Evolutionary conservation across 2,113 vertebrate genomes (phyloP).

Genomic region (Ranitomeya variabilis): DNA sequence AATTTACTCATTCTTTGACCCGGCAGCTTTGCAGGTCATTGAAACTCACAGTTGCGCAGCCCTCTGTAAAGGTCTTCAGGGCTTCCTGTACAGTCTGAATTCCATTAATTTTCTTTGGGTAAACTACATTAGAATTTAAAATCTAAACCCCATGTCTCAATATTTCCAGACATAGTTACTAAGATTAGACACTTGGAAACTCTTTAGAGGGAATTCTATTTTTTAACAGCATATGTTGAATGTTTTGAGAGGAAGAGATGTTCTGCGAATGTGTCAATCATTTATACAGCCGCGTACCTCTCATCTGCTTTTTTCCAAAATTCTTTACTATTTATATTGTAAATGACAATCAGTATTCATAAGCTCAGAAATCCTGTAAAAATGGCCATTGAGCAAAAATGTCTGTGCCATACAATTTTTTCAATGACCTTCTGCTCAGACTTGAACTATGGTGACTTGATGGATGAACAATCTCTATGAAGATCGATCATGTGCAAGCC

Average conservation of each 20-base stretch:
- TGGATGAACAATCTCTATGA: no score
- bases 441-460: no score
- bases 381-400: not conserved
- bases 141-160: not conserved
- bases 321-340: not conserved
- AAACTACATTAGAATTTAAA: slow-evolving; percentile 40
- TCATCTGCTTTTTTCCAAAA: not conserved
- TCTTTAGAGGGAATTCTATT: slow-evolving; percentile 7
- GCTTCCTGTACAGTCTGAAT: slow-evolving; percentile 23
- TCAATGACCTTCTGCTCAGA: no score
- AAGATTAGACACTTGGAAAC: slow-evolving; percentile 46
- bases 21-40: slow-evolving; percentile 16
- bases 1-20: slow-evolving; percentile 13
- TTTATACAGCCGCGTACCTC: not conserved
- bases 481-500: no score
- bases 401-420: not conserved
- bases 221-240: slow-evolving; percentile 46
- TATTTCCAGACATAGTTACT: slow-evolving; percentile 40
- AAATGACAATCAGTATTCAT: not conserved
- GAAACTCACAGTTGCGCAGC: not conserved
- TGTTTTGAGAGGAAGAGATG: slow-evolving; percentile 13
- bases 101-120: slow-evolving; percentile 35
- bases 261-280: not conserved
- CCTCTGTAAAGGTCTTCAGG: slow-evolving; percentile 13
- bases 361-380: not conserved